Evolutionary conservation across 2,113 vertebrate genomes (phyloP).

Genomic region (Mormoops blainvillei): DNA sequence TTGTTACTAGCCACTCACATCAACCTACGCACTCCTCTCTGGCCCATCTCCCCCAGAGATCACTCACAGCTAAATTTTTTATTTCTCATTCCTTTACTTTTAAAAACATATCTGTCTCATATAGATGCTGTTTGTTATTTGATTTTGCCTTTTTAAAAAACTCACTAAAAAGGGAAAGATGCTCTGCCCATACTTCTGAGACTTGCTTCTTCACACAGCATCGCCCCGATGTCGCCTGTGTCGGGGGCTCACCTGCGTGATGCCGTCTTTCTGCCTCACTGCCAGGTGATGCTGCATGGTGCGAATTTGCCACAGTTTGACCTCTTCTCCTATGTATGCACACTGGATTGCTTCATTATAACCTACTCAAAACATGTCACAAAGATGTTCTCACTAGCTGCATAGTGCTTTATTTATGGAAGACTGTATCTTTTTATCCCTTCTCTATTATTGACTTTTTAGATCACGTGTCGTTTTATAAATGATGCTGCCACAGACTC

Average conservation of each 20-base stretch:
- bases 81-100: neutral
- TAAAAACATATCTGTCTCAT: neutral
- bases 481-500: neutral
- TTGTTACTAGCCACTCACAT: neutral
- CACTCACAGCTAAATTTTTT: neutral
- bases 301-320: neutral
- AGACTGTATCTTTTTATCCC: neutral
- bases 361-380: neutral
- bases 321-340: neutral
- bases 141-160: neutral
- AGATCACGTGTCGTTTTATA: neutral
- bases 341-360: neutral
- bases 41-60: neutral
- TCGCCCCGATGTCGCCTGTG: neutral
- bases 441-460: neutral
- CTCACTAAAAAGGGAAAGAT: neutral
- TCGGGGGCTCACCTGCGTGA: neutral
- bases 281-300: fast-evolving
- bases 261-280: fast-evolving
- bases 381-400: neutral
- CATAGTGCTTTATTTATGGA: neutral
- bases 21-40: neutral
- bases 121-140: neutral
- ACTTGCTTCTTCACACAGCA: neutral
- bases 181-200: neutral